These are phyloP conservation scores for Schizaphis graminum DNA, from an alignment of 2,888 invertebrate species.

Conservation along the genomic window DNA sequence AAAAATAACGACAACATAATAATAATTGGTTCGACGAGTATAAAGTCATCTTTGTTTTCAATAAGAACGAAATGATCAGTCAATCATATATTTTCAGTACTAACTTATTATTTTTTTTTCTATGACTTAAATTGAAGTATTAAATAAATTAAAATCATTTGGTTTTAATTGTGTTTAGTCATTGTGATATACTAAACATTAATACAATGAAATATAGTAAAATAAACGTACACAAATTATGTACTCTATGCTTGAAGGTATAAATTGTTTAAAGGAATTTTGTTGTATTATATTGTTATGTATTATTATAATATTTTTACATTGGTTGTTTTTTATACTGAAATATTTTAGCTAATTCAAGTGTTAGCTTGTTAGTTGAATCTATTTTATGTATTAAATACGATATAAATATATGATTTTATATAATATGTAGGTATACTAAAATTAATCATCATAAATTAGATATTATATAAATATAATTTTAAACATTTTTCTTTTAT, in stretches of 20 bases:
- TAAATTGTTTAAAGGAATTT: not conserved
- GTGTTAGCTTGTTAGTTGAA: not conserved
- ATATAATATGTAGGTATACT: not conserved
- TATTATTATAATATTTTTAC: not conserved
- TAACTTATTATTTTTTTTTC: not conserved
- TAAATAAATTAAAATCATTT: not conserved
- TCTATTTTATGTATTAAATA: not conserved
- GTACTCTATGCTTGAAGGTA: not conserved
- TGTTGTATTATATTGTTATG: not conserved
- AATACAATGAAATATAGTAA: not conserved
- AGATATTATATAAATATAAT: not conserved
- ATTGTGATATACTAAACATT: accelerated
- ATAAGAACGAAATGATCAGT: not conserved
- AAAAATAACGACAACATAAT: not conserved
- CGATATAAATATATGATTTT: not conserved
- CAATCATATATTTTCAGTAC: not conserved
- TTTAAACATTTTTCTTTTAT: not conserved
- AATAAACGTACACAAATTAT: not conserved
- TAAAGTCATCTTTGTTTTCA: not conserved
- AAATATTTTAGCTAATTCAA: not conserved
- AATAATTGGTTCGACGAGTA: not conserved
- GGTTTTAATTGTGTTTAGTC: not conserved
- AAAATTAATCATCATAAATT: not conserved
- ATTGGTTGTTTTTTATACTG: not conserved
- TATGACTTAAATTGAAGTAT: not conserved